Evolutionary conservation across 23 tunicate species (phyloP).

Genomic region (Diplosoma virens): DNA sequence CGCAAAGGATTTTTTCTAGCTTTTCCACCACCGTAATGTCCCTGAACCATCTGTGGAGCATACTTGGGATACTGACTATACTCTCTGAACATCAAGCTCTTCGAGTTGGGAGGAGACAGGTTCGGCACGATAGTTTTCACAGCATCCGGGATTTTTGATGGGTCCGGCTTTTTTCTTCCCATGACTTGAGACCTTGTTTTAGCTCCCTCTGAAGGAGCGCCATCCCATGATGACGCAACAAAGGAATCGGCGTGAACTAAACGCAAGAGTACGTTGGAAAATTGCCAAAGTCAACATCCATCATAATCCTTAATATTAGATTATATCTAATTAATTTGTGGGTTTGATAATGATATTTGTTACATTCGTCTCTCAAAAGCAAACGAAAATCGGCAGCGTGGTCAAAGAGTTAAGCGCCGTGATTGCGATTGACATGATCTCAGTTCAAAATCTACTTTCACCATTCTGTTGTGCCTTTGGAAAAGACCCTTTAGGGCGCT

Average conservation of each 20-base stretch:
- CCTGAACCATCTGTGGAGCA: conserved; percentile 87
- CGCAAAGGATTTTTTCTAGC: conserved; percentile 32
- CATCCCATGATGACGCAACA: conserved; percentile 62
- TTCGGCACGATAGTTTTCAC: conserved; percentile 71
- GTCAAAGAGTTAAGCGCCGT: too few relatives aligned
- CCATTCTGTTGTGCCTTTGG: too few relatives aligned
- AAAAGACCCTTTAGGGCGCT: too few relatives aligned
- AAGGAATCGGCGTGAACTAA: conserved; percentile 50
- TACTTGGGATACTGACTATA: conserved; percentile 83
- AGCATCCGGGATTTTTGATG: conserved; percentile 23
- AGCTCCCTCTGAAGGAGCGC: conserved; percentile 55
- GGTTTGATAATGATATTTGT: too few relatives aligned
- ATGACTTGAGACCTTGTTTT: conserved; percentile 49
- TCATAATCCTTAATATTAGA: too few relatives aligned
- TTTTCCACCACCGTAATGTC: conserved; percentile 52
- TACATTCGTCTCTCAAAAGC: too few relatives aligned
- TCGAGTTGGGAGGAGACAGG: conserved; percentile 55
- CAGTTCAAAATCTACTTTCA: too few relatives aligned
- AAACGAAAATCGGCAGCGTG: too few relatives aligned
- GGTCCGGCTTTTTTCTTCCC: conserved; percentile 60
- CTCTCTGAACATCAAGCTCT: conserved; percentile 79
- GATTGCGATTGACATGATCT: too few relatives aligned
- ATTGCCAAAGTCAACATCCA: too few relatives aligned
- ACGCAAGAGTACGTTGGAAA: too few relatives aligned
- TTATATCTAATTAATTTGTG: too few relatives aligned